Base-by-base conservation (phyloP, 2,113 vertebrate genomes). In the Nerophis lumbriciformis region DNA sequence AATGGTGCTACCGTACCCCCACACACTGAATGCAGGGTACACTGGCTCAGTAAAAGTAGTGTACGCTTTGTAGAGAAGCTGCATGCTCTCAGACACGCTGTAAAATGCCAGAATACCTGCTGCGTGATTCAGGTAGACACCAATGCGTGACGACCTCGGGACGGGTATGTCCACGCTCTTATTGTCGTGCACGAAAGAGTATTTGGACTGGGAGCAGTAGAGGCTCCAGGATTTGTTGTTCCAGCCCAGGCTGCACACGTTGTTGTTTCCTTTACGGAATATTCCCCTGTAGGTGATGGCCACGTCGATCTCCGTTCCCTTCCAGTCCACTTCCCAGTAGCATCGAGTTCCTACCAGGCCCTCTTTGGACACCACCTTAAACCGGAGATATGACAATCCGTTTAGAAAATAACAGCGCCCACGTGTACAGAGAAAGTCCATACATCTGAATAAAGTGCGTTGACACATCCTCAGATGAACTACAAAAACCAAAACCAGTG, bases 181-280 rank as follows among this genome's bases (percentile, higher is more conserved):
- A 44, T 91, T 92, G 6, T 90, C 88, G 81, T 93, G 91, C 85
- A 92, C 88, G 36, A 91, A 93, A 1, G 87, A 89, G 75, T 89
- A 90, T 11, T 88, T 88, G 61, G 92, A 92, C 6, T 92, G 88
- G 0, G 90, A 90, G 88, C 88, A 89, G 50, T 91, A 90, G 53
- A 92, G 79, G 73, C 90, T 92, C 92, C 92, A 93, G 54, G 93
- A 95, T 82, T 88, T 92, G 68, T 89, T 82, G 6, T 92, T 94
- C 71, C 90, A 90, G 0, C 80, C 92, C 55, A 94, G 92, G 70
- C 90, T 92, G 70, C 91, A 78, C 16, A 89, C 90, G 3, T 92
- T 93, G 48, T 83, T 81, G 7, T 80, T 88, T 9, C 90, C 91
- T 73, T 90, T 90, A 28, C 91, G 83, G 28, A 78, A 80, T 16